These are phyloP conservation scores for Dryoscopus gambensis DNA, from an alignment of 2,113 vertebrate genomes.

Conservation along the genomic window DNA sequence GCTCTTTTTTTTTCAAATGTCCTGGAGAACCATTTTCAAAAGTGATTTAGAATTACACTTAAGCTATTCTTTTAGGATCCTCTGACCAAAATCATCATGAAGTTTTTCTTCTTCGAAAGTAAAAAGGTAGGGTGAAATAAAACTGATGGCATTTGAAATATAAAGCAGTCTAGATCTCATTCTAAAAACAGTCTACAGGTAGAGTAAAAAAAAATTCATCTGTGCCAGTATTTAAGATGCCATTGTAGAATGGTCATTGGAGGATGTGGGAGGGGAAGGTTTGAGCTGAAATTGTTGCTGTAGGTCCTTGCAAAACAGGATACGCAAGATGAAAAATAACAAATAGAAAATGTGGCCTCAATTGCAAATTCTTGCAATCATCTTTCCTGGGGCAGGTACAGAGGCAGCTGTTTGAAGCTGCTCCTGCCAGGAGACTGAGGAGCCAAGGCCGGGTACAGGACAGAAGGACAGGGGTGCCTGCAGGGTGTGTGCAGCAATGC, in stretches of 20 bases:
- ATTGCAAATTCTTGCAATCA: not conserved
- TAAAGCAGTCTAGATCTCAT: not conserved
- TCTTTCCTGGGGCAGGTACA: not conserved
- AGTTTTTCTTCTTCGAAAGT: not conserved
- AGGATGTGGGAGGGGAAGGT: not conserved
- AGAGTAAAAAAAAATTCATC: accelerated
- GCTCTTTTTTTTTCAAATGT: not conserved
- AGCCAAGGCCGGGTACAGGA: not conserved
- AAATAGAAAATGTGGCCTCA: not conserved
- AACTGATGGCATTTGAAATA: not conserved
- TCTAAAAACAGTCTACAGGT: not conserved
- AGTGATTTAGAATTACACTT: not conserved
- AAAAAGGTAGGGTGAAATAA: not conserved
- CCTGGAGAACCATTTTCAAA: not conserved
- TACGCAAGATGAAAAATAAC: not conserved
- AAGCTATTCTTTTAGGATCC: not conserved
- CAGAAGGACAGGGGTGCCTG: too few relatives aligned
- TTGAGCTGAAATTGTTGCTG: not conserved
- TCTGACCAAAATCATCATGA: not conserved
- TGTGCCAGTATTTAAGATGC: not conserved
- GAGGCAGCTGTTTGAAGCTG: not conserved
- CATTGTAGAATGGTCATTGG: not conserved
- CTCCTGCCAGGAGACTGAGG: not conserved
- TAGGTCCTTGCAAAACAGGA: not conserved
- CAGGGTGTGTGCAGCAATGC: accelerated